Evolutionary conservation across 2,888 invertebrate species (phyloP).

Genomic region (Nipponacmea schrenckii): DNA sequence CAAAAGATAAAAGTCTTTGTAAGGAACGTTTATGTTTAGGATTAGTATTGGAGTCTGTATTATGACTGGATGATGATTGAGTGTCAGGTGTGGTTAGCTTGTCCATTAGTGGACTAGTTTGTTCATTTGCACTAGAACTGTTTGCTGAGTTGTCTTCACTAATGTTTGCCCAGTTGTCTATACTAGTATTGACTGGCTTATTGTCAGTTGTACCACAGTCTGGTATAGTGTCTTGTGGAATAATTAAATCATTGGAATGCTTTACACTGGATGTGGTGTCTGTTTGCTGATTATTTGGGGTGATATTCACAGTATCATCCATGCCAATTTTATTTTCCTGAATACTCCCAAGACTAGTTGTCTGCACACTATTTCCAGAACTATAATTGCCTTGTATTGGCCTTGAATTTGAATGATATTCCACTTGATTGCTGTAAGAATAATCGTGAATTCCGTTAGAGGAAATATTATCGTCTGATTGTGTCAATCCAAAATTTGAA

Average conservation of each 20-base stretch:
- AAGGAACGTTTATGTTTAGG: neutral
- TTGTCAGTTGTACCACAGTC: neutral
- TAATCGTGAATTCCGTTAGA: conserved; percentile 79
- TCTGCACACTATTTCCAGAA: neutral
- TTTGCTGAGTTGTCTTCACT: neutral
- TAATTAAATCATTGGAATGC: neutral
- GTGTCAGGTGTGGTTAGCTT: neutral
- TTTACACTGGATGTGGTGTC: neutral
- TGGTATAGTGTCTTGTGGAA: neutral
- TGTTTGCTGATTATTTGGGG: neutral
- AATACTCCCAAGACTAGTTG: neutral
- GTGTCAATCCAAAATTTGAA: conserved; percentile 75
- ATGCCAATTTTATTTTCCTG: neutral
- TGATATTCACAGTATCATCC: neutral
- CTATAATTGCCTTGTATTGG: neutral
- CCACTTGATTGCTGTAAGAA: conserved; percentile 83
- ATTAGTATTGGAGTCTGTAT: neutral
- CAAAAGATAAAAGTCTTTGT: neutral
- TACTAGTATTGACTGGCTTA: neutral
- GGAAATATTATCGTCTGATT: conserved; percentile 82
- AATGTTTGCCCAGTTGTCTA: neutral
- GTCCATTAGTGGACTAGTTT: neutral
- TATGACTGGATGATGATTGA: neutral
- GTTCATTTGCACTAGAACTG: neutral
- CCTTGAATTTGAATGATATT: conserved; percentile 61